Percentiles rank a stretch among this genome's conserved stretches.
Evolutionary conservation across 2,888 invertebrate species (phyloP).

Genomic region (Nomada ferruginata): DNA sequence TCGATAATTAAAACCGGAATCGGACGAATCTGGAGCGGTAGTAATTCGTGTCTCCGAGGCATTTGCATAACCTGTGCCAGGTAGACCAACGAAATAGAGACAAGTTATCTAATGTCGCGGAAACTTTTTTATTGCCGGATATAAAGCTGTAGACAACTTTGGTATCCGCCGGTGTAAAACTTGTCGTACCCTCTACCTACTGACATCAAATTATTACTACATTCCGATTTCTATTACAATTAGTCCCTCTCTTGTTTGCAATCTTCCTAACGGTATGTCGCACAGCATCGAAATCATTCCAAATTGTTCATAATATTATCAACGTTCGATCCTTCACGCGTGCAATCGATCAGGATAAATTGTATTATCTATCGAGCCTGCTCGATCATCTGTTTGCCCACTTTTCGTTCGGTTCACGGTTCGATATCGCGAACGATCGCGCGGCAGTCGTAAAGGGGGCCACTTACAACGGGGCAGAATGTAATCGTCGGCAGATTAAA

Average conservation of each 20-base stretch:
- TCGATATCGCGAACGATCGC: conserved; percentile 46
- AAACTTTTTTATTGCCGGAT: conserved; percentile 74
- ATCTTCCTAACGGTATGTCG: neutral
- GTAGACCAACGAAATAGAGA: conserved; percentile 69
- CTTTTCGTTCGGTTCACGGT: conserved; percentile 8
- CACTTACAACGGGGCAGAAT: conserved; percentile 62
- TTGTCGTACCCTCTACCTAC: conserved; percentile 47
- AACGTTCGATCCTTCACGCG: no score
- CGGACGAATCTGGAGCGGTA: conserved; percentile 40
- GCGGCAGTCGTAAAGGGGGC: conserved; percentile 41
- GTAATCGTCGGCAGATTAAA: conserved; percentile 66
- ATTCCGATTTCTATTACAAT: neutral
- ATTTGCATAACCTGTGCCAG: conserved; percentile 80
- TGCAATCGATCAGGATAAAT: conserved; percentile 2
- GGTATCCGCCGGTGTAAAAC: conserved; percentile 2
- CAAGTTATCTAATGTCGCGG: conserved; percentile 79
- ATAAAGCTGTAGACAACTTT: conserved; percentile 67
- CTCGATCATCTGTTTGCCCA: conserved; percentile 2
- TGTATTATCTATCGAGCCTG: neutral
- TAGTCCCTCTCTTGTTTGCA: neutral
- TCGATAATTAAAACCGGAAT: conserved; percentile 75
- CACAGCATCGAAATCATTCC: neutral
- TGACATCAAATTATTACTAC: conserved; percentile 27
- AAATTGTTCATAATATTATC: no score
- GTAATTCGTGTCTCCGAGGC: conserved; percentile 32